Percentiles rank a stretch among this genome's conserved stretches.
phyloP scores from a whole-genome alignment of 2,797 vertebrate genomes.

The Furcifer pardalis region DNA sequence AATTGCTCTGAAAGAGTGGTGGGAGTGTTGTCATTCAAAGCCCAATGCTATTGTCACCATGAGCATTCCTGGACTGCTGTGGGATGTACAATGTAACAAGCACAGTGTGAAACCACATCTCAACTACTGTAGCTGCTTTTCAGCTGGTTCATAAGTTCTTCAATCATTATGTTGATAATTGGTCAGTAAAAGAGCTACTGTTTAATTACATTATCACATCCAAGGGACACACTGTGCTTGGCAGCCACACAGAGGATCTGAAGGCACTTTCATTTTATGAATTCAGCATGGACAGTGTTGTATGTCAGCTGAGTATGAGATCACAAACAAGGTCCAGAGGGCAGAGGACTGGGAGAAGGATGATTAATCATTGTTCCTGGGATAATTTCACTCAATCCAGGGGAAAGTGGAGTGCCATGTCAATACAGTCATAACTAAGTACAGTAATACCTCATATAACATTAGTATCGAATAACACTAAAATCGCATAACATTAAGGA shows the following conservation, averaged over 20 bases:
- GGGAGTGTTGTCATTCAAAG: slow-evolving; percentile 13
- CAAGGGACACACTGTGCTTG: slow-evolving; percentile 1
- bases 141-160: slow-evolving; percentile 32
- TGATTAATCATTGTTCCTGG: not conserved
- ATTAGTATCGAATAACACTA: too few species aligned
- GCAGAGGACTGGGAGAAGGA: not conserved
- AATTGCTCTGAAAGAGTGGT: accelerated
- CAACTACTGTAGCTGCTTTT: slow-evolving; percentile 40
- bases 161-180: not conserved
- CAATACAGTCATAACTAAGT: not conserved
- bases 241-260: slow-evolving; percentile 20
- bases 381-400: not conserved
- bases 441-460: too few species aligned
- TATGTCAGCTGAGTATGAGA: slow-evolving; percentile 11
- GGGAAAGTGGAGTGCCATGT: not conserved
- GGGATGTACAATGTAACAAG: not conserved
- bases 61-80: accelerated
- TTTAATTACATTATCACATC: accelerated
- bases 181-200: not conserved
- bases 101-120: not conserved
- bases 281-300: slow-evolving; percentile 12
- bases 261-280: slow-evolving; percentile 19
- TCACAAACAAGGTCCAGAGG: not conserved
- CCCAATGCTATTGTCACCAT: accelerated
- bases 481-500: too few species aligned